Percentiles rank a stretch among this genome's conserved stretches.
These are phyloP conservation scores for Decapterus maruadsi DNA, from an alignment of 2,797 vertebrate species.

Conservation along the genomic window DNA sequence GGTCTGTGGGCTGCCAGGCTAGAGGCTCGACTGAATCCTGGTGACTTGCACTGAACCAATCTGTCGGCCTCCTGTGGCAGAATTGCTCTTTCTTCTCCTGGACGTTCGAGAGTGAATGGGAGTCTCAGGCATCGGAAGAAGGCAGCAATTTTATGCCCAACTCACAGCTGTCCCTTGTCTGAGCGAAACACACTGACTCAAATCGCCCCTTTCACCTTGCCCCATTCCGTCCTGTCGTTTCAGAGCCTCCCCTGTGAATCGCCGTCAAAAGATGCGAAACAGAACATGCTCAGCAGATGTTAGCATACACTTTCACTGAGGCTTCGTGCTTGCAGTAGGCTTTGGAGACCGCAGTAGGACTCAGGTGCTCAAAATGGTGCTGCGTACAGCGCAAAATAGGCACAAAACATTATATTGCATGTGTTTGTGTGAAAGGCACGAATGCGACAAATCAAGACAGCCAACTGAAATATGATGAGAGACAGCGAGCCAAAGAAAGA, in stretches of 20 bases:
- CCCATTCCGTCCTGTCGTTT: constrained; percentile 31
- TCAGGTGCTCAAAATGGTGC: constrained; percentile 24
- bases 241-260: constrained; percentile 19
- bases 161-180: constrained; percentile 40
- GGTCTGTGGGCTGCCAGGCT: constrained; percentile 83
- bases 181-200: constrained; percentile 46
- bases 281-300: constrained; percentile 44
- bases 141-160: constrained; percentile 48
- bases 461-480: constrained; percentile 62
- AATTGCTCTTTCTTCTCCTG: constrained; percentile 55
- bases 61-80: constrained; percentile 61
- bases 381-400: constrained; percentile 29
- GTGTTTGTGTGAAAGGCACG: constrained; percentile 56
- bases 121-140: constrained; percentile 54
- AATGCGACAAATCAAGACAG: constrained; percentile 69
- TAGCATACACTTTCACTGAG: constrained; percentile 9
- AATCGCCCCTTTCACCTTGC: constrained; percentile 61
- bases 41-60: constrained; percentile 76
- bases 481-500: constrained; percentile 54
- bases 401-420: constrained; percentile 41
- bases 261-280: constrained; percentile 36
- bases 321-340: constrained; percentile 25
- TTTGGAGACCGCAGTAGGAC: constrained; percentile 34
- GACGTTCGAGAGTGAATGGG: constrained; percentile 47
- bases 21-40: constrained; percentile 74